Base-by-base conservation (phyloP, 2,113 vertebrate species). In the Perognathus longimembris region DNA sequence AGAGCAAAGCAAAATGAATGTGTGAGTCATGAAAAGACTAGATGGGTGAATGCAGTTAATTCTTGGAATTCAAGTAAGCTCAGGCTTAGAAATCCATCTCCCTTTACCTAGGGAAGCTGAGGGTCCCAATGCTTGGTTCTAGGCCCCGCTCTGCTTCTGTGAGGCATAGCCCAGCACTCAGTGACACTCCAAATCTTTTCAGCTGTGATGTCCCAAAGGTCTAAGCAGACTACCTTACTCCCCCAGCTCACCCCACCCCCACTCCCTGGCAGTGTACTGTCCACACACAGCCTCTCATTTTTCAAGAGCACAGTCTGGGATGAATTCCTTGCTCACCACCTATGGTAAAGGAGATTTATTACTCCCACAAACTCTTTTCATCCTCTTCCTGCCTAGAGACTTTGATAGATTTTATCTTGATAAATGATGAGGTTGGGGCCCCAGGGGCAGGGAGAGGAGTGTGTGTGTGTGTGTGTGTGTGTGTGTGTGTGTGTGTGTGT, bases 271-370 rank as follows among this genome's bases (percentile, higher is more conserved):
- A 5, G 28, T 32, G 57, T 67, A 14, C 59, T 63, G 80, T 93
- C 85, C 20, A 1, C n/a, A 71, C 75, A 80, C 38, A 91, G 86
- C 74, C 69, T 89, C 93, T 85, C 69, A 90, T 95, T 94, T 97
- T 95, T 96, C 96, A 96, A 88, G 87, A 90, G 40, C 88, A 70
- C 73, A 59, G 93, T 81, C 95, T 95, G 91, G 91, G 92, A 93
- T 92, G 80, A 93, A 96, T 96, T 96, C 94, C 87, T 95, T 95
- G 96, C 81, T 96, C 96, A 96, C 89, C 95, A 87, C 94, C 89
- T 92, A 93, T 71, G 84, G 91, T 93, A 97, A 96, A 96, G 86
- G 87, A 96, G 96, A 97, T 96, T 97, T 97, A 97, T 96, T 74
- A 81, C 77, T 74, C 88, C 81, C 66, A 45, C 28, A 28, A 92